Evolutionary conservation across 2,888 invertebrate species (phyloP).

Genomic region (Sepioteuthis lessoniana): DNA sequence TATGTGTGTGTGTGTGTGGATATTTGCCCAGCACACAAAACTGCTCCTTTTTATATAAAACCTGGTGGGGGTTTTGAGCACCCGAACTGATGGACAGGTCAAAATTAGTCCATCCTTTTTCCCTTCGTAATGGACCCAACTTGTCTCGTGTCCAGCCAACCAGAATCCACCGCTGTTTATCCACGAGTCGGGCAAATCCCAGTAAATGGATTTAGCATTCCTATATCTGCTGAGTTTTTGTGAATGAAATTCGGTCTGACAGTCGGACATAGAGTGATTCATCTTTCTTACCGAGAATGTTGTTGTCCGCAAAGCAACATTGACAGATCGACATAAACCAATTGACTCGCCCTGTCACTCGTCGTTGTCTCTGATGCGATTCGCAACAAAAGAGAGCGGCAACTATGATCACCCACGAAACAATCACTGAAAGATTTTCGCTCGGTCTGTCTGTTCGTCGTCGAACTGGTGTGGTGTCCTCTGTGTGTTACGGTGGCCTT

Average conservation of each 20-base stretch:
- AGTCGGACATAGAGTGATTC: slow-evolving; percentile 33
- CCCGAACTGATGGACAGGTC: no score
- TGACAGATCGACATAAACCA: neutral
- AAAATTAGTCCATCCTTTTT: neutral
- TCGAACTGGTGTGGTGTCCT: no score
- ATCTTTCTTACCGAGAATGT: neutral
- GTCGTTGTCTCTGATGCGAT: neutral
- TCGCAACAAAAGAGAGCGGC: no score
- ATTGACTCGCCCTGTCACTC: slow-evolving; percentile 33
- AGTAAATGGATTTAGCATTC: slow-evolving; percentile 11
- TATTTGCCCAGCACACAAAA: no score
- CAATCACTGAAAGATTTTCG: no score
- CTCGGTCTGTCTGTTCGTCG: no score
- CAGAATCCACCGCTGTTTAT: neutral
- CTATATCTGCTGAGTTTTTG: neutral
- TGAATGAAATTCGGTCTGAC: neutral
- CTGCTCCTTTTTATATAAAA: no score
- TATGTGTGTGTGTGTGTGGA: no score
- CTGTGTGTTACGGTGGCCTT: no score
- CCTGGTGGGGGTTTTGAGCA: no score
- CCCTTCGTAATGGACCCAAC: no score
- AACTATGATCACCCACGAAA: no score
- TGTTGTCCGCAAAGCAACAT: neutral
- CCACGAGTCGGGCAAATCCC: neutral
- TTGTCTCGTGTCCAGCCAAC: neutral